These are phyloP conservation scores for Pipistrellus pygmaeus DNA, from an alignment of 2,797 vertebrate genomes.

Conservation along the genomic window DNA sequence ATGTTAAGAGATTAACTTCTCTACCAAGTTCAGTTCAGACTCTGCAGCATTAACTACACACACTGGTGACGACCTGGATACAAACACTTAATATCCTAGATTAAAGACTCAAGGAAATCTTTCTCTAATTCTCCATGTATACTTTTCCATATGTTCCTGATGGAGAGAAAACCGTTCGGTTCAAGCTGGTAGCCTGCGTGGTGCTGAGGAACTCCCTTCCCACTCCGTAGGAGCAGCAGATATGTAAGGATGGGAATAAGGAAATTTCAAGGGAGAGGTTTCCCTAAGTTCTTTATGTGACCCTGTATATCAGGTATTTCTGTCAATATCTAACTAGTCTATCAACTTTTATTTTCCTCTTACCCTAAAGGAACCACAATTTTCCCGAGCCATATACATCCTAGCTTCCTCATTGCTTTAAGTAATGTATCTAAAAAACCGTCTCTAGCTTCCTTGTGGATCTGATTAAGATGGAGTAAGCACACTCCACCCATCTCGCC, in stretches of 20 bases:
- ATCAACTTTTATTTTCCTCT: not conserved
- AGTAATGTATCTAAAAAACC: not conserved
- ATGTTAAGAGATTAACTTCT: not conserved
- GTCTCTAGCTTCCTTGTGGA: not conserved
- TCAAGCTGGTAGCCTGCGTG: not conserved
- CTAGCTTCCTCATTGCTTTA: not conserved
- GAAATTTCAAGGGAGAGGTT: not conserved
- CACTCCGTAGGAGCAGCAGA: not conserved
- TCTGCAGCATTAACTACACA: not conserved
- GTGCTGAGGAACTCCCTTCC: no score
- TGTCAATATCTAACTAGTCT: not conserved
- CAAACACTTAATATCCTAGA: not conserved
- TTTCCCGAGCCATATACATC: not conserved
- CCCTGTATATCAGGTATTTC: rapidly evolving
- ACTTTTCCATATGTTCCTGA: not conserved
- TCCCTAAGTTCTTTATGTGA: not conserved
- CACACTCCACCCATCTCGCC: not conserved
- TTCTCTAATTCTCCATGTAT: no score
- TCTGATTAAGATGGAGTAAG: not conserved
- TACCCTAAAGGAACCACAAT: not conserved
- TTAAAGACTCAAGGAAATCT: not conserved
- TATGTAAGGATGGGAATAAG: rapidly evolving
- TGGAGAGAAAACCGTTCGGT: not conserved
- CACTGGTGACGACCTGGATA: rapidly evolving
- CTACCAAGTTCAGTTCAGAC: not conserved